Conservation (phyloP, 2,888 invertebrate genomes). For the Diloba caeruleocephala region DNA sequence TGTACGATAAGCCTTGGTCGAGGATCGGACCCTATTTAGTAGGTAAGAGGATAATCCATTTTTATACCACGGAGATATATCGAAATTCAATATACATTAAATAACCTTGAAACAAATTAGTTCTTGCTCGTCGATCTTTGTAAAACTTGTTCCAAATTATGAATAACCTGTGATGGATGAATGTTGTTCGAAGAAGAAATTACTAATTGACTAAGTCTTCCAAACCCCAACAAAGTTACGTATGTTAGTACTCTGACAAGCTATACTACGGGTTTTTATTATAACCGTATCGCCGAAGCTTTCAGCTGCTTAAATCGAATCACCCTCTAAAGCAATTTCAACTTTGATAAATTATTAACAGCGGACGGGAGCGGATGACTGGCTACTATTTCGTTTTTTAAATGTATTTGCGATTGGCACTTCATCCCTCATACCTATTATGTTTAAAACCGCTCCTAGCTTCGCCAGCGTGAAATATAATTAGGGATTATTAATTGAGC, state of each 20-base stretch:
- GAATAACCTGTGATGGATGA: slow-evolving; percentile 51
- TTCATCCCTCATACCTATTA: slow-evolving; percentile 11
- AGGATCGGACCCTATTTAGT: slow-evolving; percentile 94
- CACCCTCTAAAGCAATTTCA: slow-evolving; percentile 37
- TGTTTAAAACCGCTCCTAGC: slow-evolving; percentile 4
- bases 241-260: slow-evolving; percentile 20
- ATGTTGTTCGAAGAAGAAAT: slow-evolving; percentile 42
- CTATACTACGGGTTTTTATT: slow-evolving; percentile 31
- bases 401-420: slow-evolving; percentile 21
- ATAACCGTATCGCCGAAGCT: slow-evolving; percentile 36
- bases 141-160: slow-evolving; percentile 47
- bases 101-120: slow-evolving; percentile 22
- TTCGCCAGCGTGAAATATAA: not conserved
- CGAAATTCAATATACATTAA: slow-evolving; percentile 7
- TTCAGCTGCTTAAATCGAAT: slow-evolving; percentile 48
- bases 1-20: slow-evolving; percentile 96
- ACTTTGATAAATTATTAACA: slow-evolving; percentile 52
- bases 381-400: slow-evolving; percentile 23
- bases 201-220: slow-evolving; percentile 42
- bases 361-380: slow-evolving; percentile 43
- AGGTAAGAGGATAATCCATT: slow-evolving; percentile 82
- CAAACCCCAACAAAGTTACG: slow-evolving; percentile 24
- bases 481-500: not conserved
- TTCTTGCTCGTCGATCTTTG: slow-evolving; percentile 46
- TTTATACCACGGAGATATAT: slow-evolving; percentile 6